These are phyloP conservation scores for Ploceus nigricollis DNA, from an alignment of 2,113 vertebrate genomes.

Conservation along the genomic window DNA sequence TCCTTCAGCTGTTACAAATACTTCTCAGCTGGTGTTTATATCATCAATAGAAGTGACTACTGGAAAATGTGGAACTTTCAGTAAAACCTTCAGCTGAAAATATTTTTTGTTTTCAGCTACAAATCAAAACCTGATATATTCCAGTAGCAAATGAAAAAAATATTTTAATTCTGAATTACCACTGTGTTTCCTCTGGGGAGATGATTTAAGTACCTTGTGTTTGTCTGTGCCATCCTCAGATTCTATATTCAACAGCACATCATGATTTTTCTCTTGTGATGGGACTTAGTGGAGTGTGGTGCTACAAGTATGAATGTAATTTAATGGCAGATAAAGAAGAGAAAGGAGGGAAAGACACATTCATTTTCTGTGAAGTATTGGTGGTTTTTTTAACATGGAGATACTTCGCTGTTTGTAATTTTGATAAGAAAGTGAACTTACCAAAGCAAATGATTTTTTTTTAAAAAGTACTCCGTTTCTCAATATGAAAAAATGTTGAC, in stretches of 20 bases:
- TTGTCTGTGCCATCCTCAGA: neutral
- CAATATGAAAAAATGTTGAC: neutral
- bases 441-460: neutral
- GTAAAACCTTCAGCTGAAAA: neutral
- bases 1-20: neutral
- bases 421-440: neutral
- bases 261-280: neutral
- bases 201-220: neutral
- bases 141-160: neutral
- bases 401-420: neutral
- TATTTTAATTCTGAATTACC: neutral
- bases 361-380: neutral
- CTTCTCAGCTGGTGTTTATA: neutral
- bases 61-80: neutral
- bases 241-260: neutral
- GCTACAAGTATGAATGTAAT: neutral
- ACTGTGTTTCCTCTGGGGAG: neutral
- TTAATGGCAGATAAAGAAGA: slow-evolving; percentile 23
- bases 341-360: neutral
- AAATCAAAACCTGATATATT: neutral
- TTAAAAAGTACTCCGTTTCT: neutral
- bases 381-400: neutral
- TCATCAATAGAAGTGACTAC: neutral
- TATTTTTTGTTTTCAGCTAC: neutral
- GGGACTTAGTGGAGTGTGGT: neutral